These are phyloP conservation scores for Diarsia brunnea DNA, from an alignment of 2,888 invertebrate genomes.

Conservation along the genomic window DNA sequence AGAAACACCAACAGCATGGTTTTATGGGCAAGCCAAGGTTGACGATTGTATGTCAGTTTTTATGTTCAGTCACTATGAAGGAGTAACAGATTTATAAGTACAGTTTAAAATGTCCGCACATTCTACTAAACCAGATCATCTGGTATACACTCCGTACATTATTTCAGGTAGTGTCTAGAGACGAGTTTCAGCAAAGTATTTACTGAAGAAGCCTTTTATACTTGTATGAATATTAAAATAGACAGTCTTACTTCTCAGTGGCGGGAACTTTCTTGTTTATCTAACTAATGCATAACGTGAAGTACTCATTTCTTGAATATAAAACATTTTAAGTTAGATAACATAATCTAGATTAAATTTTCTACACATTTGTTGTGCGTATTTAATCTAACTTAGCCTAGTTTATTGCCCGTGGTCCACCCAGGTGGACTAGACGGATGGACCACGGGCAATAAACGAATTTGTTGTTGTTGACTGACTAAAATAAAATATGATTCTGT, in stretches of 20 bases:
- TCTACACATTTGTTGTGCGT: neutral
- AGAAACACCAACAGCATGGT: neutral
- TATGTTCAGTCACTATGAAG: neutral
- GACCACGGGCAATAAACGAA: too few relatives aligned
- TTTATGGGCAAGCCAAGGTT: neutral
- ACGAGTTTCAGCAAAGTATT: constrained; percentile 34
- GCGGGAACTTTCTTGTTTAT: constrained; percentile 46
- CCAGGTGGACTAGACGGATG: too few relatives aligned
- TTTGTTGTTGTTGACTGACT: too few relatives aligned
- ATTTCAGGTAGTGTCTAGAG: constrained; percentile 21
- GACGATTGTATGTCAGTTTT: neutral
- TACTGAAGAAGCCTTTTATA: constrained; percentile 27
- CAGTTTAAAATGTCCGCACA: neutral
- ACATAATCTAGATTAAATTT: neutral
- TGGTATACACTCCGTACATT: constrained; percentile 16
- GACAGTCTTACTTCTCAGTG: constrained; percentile 16
- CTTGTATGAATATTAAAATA: constrained; percentile 60
- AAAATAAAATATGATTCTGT: too few relatives aligned
- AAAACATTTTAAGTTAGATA: constrained; percentile 34
- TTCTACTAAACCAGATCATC: constrained; percentile 1
- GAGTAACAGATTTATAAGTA: neutral
- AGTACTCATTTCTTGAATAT: constrained; percentile 34
- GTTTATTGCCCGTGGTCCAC: too few relatives aligned
- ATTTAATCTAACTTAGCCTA: neutral
- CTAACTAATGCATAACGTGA: constrained; percentile 45